phyloP scores from a whole-genome alignment of 2,888 invertebrate genomes.

The Hirtodrosophila cameraria region DNA sequence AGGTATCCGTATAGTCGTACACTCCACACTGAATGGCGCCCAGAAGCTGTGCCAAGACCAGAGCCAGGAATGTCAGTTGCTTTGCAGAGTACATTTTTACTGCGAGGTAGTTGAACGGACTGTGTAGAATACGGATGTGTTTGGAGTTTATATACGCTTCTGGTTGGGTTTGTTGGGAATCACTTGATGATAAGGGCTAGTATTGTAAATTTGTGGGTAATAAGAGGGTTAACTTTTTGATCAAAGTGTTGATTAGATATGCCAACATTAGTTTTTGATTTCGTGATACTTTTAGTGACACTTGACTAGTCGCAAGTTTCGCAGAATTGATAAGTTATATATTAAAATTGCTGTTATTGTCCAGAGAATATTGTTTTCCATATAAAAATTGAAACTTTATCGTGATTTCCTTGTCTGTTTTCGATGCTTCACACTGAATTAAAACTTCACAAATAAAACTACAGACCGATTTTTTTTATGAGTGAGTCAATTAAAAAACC shows the following conservation, averaged over 20 bases:
- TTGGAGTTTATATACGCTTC: neutral
- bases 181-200: neutral
- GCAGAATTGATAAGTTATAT: neutral
- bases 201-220: too few relatives aligned
- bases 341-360: too few relatives aligned
- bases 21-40: slow-evolving; percentile 32
- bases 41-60: slow-evolving; percentile 43
- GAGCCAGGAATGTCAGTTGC: slow-evolving; percentile 1
- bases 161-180: neutral
- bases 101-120: neutral
- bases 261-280: neutral
- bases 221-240: neutral
- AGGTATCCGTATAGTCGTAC: slow-evolving; percentile 40
- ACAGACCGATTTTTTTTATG: too few relatives aligned
- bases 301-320: neutral
- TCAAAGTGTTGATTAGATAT: neutral
- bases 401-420: too few relatives aligned
- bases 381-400: too few relatives aligned
- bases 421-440: too few relatives aligned
- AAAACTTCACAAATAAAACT: too few relatives aligned
- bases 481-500: too few relatives aligned
- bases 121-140: neutral
- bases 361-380: too few relatives aligned
- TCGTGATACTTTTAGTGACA: neutral
- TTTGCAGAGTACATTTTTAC: neutral